Evolutionary conservation across 1,140 invertebrate species (phyloP), one percentile per base, ranked within the genome.

Genomic region (Galleria mellonella): DNA sequence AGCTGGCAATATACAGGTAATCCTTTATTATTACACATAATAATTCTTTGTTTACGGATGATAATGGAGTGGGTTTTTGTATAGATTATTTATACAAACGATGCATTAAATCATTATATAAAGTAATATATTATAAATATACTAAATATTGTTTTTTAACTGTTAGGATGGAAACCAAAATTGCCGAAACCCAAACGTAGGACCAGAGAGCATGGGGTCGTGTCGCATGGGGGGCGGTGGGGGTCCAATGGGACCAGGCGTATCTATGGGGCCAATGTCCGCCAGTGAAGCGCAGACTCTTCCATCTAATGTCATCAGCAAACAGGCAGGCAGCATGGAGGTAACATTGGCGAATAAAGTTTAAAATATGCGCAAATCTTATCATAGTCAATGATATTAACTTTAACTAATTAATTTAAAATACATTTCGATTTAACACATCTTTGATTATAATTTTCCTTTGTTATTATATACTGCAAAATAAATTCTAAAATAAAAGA

Each of bases 241-340:
- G 10, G 85, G 79, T 8, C 66, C 70, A 1, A 78, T 84, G 70
- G 78, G 76, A 1, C 68, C 75, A 1, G 78, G 78, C 0, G 81
- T 72, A 4, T 72, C 74, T 2, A 82, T 82, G 69, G 85, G 78
- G 1, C 68, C 72, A 17, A 78, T 84, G 70, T 54, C 88, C 62
- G 39, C 87, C 61, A 55, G 87, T 62, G 89, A 91, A 51, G 90
- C 92, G 9, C 93, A 94, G 66, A 91, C 92, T 12, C 66, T 94
- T 57, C 90, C 92, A 10, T 92, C 92, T 53, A 94, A 94, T 83
- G 91, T 94, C 23, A 90, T 94, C 48, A 91, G 89, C 60, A 94
- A 95, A 79, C 93, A 94, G 75, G 91, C 93, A 44, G 92, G 91
- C 52, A 93, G 91, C 58, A 92, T 92, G 89, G 93, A 91, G 87